These are phyloP conservation scores for Pao palembangensis DNA, from an alignment of 2,113 vertebrate genomes.

Conservation along the genomic window DNA sequence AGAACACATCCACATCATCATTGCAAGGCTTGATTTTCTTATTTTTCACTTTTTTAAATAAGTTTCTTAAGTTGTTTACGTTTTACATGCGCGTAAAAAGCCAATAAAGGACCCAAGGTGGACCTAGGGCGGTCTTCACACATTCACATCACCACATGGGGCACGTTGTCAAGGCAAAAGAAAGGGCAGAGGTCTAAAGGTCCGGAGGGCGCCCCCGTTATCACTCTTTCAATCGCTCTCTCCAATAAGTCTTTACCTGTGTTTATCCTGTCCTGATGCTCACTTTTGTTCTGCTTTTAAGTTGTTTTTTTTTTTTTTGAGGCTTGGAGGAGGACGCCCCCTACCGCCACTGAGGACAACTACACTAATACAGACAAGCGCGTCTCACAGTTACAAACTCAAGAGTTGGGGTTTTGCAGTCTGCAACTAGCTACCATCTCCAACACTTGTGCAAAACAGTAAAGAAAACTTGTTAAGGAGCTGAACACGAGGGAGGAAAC, in stretches of 20 bases:
- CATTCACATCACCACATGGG: conserved; percentile 82
- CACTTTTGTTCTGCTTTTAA: conserved; percentile 27
- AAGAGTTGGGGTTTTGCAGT: conserved; percentile 60
- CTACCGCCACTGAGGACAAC: conserved; percentile 66
- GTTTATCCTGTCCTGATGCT: conserved; percentile 34
- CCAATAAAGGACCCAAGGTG: conserved; percentile 80
- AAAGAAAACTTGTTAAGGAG: conserved; percentile 60
- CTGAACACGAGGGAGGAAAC: conserved; percentile 46
- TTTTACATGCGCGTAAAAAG: conserved; percentile 87
- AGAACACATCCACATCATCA: conserved; percentile 84
- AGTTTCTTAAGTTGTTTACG: conserved; percentile 72
- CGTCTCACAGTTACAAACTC: conserved; percentile 65
- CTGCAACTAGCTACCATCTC: conserved; percentile 67
- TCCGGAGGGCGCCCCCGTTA: conserved; percentile 71
- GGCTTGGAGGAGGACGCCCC: conserved; percentile 61
- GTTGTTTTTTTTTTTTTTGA: conserved; percentile 35
- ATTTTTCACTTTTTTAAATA: conserved; percentile 69
- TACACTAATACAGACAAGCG: conserved; percentile 70
- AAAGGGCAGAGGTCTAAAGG: conserved; percentile 73
- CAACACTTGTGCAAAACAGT: conserved; percentile 80
- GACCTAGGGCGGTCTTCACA: conserved; percentile 76
- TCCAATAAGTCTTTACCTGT: conserved; percentile 57
- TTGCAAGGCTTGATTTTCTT: conserved; percentile 80
- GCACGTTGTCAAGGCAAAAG: conserved; percentile 83
- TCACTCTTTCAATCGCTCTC: conserved; percentile 59